Base-by-base conservation (phyloP, 2,113 vertebrate species). In the Progne subis region DNA sequence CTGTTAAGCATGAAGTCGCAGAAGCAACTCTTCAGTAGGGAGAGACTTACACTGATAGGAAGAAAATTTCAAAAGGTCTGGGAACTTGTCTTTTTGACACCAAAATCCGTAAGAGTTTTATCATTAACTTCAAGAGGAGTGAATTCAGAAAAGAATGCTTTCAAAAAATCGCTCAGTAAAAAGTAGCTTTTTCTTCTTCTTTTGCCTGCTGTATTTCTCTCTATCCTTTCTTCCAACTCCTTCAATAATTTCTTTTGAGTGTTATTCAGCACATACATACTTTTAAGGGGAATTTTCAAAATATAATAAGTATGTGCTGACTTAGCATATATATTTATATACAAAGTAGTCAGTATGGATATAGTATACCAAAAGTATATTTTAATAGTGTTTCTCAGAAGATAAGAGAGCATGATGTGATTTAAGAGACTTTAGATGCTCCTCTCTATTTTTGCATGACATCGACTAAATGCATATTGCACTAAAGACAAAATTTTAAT, bases 31-130 rank as follows among this genome's bases (percentile, higher is more conserved):
- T 92, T 79, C 81, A 82, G 49, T 14, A 76, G 34, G n/a, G 53
- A 92, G 52, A 87, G 70, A 69, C 56, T 86, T 61, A n/a, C 10
- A 81, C 14, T 49, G 60, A 82, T 81, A 24, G 70, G 43, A 87
- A 91, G 41, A 89, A 92, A 85, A 85, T 85, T 91, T 94, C 37
- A 89, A 90, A 94, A 79, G 50, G 39, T 65, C 70, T 82, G 34
- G 32, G 31, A 88, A 69, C 23, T 61, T 55, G 15, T 44, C 77
- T 92, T 93, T 83, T 88, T 80, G 57, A 87, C 39, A 50, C 63
- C 57, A 76, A 95, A 95, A 82, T 82, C 55, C 19, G 0, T 71
- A 55, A 64, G 72, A 85, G 31, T 82, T 92, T 94, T 95, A 79
- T 91, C 76, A 94, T 70, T 32, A 64, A 28, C 46, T 84, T 91